Conservation (phyloP, 2,888 invertebrate species). For the Sinhomidia bicolor region DNA sequence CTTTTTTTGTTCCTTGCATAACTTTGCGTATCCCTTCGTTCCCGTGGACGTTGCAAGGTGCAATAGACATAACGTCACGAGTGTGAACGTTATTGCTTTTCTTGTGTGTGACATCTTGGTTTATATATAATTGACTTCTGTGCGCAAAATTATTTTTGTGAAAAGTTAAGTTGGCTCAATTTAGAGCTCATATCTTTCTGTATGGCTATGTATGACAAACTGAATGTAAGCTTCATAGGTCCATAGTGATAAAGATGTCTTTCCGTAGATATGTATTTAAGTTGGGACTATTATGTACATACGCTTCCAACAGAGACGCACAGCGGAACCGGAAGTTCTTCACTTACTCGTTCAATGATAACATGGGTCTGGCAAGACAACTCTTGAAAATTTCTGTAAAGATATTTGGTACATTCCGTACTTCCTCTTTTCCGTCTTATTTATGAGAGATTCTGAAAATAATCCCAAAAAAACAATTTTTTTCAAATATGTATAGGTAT, state of each 20-base stretch:
- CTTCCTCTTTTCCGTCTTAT: background rate
- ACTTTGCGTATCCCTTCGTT: slow-evolving; percentile 73
- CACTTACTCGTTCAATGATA: background rate
- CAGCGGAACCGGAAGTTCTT: background rate
- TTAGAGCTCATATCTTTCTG: slow-evolving; percentile 36
- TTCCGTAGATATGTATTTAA: background rate
- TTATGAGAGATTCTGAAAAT: slow-evolving; percentile 43
- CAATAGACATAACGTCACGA: slow-evolving; percentile 43
- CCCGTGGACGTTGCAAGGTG: slow-evolving; percentile 56
- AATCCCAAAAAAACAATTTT: no score
- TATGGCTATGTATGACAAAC: background rate
- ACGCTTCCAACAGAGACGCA: background rate
- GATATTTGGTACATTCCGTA: background rate
- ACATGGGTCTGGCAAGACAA: background rate
- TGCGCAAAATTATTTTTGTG: background rate
- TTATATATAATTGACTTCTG: background rate
- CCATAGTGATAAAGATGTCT: background rate
- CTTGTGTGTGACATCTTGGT: slow-evolving; percentile 42
- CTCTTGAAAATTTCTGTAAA: background rate
- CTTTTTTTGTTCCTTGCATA: slow-evolving; percentile 74
- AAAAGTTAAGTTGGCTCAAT: background rate
- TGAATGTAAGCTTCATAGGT: background rate
- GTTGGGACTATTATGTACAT: background rate
- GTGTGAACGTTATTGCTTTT: slow-evolving; percentile 26
- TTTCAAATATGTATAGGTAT: no score